These are phyloP conservation scores for Anguilla anguilla DNA, from an alignment of 2,797 vertebrate species.

Conservation along the genomic window DNA sequence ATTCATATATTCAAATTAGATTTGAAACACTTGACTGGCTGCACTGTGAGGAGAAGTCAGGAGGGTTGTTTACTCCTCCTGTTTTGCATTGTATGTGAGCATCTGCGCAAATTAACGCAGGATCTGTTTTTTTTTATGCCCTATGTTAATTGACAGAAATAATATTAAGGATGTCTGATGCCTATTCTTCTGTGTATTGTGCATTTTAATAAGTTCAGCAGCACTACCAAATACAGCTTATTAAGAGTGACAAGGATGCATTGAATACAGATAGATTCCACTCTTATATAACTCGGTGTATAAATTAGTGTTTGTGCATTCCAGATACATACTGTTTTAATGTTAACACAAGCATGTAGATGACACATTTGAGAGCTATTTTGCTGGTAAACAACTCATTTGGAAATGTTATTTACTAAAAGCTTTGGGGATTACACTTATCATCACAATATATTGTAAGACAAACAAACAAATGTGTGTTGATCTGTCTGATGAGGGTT, in stretches of 20 bases:
- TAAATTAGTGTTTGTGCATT: conserved; percentile 27
- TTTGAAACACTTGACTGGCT: conserved; percentile 61
- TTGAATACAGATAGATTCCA: conserved; percentile 40
- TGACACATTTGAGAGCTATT: conserved; percentile 31
- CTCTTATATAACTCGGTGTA: conserved; percentile 20
- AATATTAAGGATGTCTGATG: conserved; percentile 43
- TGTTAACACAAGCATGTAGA: conserved; percentile 17
- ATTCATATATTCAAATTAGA: conserved; percentile 73
- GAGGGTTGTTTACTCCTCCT: conserved; percentile 54
- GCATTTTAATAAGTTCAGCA: conserved; percentile 40
- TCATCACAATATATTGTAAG: conserved; percentile 34
- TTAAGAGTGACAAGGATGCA: conserved; percentile 70
- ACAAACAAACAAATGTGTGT: conserved; percentile 24
- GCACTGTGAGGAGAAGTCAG: conserved; percentile 51
- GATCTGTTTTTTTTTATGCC: conserved; percentile 45
- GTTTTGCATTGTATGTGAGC: conserved; percentile 68
- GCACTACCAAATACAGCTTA: conserved; percentile 73
- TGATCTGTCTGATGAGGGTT: conserved; percentile 18
- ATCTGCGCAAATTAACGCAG: conserved; percentile 61
- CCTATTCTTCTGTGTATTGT: conserved; percentile 31
- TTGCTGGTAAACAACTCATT: conserved; percentile 56
- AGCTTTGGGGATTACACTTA: conserved; percentile 55
- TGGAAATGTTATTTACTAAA: conserved; percentile 74
- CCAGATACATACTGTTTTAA: conserved; percentile 22
- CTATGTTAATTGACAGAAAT: conserved; percentile 57